Evolutionary conservation across 1,140 invertebrate genomes (phyloP), one percentile per base, ranked within the genome.

Genomic region (Chironomus striatipennis): DNA sequence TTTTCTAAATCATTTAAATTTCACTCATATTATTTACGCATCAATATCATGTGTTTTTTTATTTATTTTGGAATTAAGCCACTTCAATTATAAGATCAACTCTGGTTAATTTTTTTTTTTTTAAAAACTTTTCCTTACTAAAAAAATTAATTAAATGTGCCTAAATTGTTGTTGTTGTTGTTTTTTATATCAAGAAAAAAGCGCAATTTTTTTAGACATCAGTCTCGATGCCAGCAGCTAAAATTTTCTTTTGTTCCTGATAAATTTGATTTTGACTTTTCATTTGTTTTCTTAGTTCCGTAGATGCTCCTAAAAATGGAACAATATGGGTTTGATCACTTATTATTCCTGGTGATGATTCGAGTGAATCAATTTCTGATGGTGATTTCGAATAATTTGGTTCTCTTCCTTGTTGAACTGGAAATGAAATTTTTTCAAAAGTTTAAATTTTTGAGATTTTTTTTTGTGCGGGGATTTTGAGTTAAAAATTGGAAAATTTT

Each of bases 221-320:
- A 85, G 94, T 96, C 86, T 96, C 94, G 83, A 95, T 92, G 81
- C 90, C 90, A 85, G 90, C 88, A 81, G 7, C 92, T 83, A 93
- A 93, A 83, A 90, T 90, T 81, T 90, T 89, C 77, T 91, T 88
- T 83, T 90, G 91, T 83, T 91, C 91, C 81, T 89, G 86, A 83
- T 91, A 91, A 78, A 87, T 88, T 77, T 87, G 82, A 83, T 88
- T 85, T 81, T 86, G 87, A 80, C 87, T 87, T 80, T 89, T 86
- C 80, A 18, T 9, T 70, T 70, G 17, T 17, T 70, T 70, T 9
- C 18, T 70, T 70, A 18, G 65, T 18, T 70, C 65, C 17, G 17
- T 8, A 21, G 9, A 70, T 21, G 65, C 6, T 18, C 65, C 65
- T 18, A 70, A 20, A 70, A 70, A 70, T 70, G 65, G 65, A 20